A percentile compares a stretch with the other conserved stretches of the same genome.
phyloP scores from a whole-genome alignment of 2,113 vertebrate species.

The Pomatostomus ruficeps region DNA sequence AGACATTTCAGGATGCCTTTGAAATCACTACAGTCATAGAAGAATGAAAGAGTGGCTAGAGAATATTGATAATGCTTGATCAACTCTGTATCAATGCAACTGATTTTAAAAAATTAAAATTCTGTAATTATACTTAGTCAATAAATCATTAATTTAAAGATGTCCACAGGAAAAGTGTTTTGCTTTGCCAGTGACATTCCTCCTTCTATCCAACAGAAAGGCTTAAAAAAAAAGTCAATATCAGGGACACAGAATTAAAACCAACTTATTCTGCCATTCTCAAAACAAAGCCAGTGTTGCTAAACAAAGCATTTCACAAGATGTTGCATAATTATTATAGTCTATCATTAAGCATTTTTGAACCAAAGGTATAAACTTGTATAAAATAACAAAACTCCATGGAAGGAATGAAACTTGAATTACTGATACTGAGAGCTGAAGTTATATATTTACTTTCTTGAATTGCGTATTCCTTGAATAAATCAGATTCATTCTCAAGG shows the following conservation, averaged over 20 bases:
- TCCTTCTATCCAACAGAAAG: background rate
- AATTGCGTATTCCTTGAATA: background rate
- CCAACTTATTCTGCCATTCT: background rate
- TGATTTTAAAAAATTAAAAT: background rate
- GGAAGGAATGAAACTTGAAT: background rate
- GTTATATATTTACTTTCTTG: background rate
- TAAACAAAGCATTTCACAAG: background rate
- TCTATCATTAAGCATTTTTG: background rate
- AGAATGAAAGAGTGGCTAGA: background rate
- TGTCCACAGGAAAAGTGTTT: background rate
- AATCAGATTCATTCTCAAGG: background rate
- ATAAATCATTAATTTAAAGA: background rate
- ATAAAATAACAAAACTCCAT: background rate
- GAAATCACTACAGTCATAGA: background rate
- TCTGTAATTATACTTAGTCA: background rate
- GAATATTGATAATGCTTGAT: background rate
- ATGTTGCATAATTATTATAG: background rate
- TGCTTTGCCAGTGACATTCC: background rate
- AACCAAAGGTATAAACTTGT: background rate
- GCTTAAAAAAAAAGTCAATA: background rate
- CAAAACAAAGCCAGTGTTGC: background rate
- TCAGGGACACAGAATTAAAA: background rate
- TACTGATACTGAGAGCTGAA: background rate
- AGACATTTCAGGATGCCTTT: background rate
- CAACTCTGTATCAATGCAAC: background rate